Evolutionary conservation across 2,113 vertebrate genomes (phyloP).

Genomic region (Pedetes capensis): DNA sequence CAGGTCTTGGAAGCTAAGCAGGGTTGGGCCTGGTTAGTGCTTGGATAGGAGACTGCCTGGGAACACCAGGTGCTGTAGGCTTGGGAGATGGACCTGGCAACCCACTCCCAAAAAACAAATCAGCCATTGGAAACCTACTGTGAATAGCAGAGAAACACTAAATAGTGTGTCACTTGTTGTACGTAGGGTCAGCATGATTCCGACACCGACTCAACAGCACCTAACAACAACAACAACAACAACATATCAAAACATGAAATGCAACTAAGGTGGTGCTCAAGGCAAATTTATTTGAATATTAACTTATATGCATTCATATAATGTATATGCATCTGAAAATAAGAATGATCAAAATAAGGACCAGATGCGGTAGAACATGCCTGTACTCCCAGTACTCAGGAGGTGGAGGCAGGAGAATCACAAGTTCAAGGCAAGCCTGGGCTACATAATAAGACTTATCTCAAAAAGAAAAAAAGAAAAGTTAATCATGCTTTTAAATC

Average conservation of each 20-base stretch:
- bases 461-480: background rate
- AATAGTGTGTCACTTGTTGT: too few species aligned
- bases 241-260: background rate
- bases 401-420: background rate
- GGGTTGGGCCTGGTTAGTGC: too few species aligned
- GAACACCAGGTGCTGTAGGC: too few species aligned
- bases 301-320: background rate
- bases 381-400: background rate
- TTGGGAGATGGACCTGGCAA: too few species aligned
- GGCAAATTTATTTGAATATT: background rate
- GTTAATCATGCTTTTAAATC: constrained; percentile 4
- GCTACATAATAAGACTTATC: background rate
- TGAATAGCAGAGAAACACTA: too few species aligned
- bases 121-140: too few species aligned
- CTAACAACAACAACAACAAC: too few species aligned
- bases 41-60: too few species aligned
- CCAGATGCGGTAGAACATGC: background rate
- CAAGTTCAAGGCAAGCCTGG: background rate
- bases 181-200: too few species aligned
- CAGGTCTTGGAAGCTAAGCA: too few species aligned
- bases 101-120: too few species aligned
- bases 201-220: too few species aligned
- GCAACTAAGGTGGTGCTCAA: background rate
- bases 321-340: constrained; percentile 30
- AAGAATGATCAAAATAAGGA: background rate